A percentile compares a stretch with the other conserved stretches of the same genome.
Conservation (phyloP, 2,888 invertebrate species). For the Tiliacea aurago region DNA sequence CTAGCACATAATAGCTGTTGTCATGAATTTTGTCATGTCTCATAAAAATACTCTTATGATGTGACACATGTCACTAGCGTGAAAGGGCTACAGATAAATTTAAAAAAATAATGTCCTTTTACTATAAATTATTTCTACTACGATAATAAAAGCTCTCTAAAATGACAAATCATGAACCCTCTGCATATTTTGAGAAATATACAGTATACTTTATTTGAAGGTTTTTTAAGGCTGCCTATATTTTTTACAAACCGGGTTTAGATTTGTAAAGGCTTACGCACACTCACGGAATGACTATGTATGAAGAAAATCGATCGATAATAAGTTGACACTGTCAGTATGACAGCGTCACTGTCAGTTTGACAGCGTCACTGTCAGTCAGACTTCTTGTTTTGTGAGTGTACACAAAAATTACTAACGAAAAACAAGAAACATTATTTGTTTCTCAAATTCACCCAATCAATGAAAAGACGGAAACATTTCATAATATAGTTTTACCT, state of each 20-base stretch:
- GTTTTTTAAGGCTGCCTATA: slow-evolving; percentile 9
- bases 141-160: slow-evolving; percentile 36
- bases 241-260: neutral
- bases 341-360: neutral
- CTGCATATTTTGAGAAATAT: slow-evolving; percentile 25
- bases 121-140: slow-evolving; percentile 2
- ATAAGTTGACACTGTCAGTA: neutral
- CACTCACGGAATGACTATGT: neutral
- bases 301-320: no score
- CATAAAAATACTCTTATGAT: neutral
- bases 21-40: slow-evolving; percentile 3
- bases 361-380: neutral
- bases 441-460: slow-evolving; percentile 14
- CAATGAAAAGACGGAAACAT: neutral
- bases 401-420: neutral
- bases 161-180: slow-evolving; percentile 8
- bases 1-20: neutral
- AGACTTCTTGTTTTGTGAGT: neutral
- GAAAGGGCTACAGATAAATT: neutral
- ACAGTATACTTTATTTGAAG: neutral
- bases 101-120: neutral
- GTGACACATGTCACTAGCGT: neutral
- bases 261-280: neutral
- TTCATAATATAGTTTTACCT: slow-evolving; percentile 28
- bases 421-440: neutral